Percentiles rank a stretch among this genome's conserved stretches.
Evolutionary conservation across 1,140 invertebrate genomes (phyloP).

Genomic region (Drosophila lowei): DNA sequence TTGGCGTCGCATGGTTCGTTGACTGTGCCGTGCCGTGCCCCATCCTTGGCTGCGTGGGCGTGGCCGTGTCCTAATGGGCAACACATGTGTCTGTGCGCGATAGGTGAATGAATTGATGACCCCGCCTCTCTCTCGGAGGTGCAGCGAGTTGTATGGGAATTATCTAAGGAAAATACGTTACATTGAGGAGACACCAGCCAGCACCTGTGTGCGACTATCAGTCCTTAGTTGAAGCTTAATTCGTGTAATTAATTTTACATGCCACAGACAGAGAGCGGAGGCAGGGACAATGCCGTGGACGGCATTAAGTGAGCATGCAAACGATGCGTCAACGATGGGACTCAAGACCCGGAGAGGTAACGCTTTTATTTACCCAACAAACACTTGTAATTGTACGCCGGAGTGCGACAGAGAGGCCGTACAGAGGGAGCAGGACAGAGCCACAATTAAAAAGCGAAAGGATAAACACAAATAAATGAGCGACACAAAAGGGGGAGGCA

Average conservation of each 20-base stretch:
- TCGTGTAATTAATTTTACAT: constrained; percentile 60
- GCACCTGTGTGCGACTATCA: constrained; percentile 48
- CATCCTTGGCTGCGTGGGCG: constrained; percentile 16
- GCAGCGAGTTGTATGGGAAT: constrained; percentile 44
- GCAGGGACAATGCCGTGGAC: constrained; percentile 49
- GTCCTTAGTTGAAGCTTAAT: constrained; percentile 39
- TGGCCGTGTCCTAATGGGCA: constrained; percentile 50
- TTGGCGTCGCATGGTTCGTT: constrained; percentile 61
- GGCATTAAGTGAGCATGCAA: constrained; percentile 65
- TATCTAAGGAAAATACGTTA: constrained; percentile 58
- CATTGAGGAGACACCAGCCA: constrained; percentile 15
- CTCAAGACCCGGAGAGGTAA: constrained; percentile 43
- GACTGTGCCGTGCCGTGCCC: constrained; percentile 17
- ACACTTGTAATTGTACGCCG: constrained; percentile 66
- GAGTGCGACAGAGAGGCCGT: constrained; percentile 3
- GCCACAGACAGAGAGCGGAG: constrained; percentile 41
- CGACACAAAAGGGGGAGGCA: constrained; percentile 68
- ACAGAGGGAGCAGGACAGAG: constrained; percentile 24
- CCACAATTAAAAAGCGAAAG: constrained; percentile 75
- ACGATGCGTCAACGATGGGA: constrained; percentile 54
- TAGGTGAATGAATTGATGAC: constrained; percentile 47
- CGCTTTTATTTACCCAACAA: constrained; percentile 73
- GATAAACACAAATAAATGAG: constrained; percentile 72
- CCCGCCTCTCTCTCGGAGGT: constrained; percentile 6
- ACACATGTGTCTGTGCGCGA: constrained; percentile 37